Base-by-base conservation (phyloP, 2,888 invertebrate genomes). In the Drosophila anomelani region DNA sequence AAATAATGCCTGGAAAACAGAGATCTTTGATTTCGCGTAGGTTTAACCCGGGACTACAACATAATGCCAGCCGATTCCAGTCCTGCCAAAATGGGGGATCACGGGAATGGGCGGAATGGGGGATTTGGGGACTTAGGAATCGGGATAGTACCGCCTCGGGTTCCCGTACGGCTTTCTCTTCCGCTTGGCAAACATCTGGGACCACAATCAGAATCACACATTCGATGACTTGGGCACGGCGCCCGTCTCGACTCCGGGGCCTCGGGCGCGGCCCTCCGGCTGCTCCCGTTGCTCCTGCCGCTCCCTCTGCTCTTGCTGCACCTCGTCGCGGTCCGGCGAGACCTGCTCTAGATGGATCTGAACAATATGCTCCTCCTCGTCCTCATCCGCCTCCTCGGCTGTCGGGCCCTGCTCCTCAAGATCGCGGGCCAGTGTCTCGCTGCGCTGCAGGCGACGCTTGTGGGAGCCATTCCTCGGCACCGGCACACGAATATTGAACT, bases 361-460 rank as follows among this genome's bases (percentile, higher is more conserved):
- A 10, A 88, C 81, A 12, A 81, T 51, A 15, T 85, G 77, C 17
- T 71, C 71, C 17, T 79, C 64, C 4, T 86, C 90, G 4, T 23
- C 62, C 39, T 71, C 76, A 6, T 90, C 90, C 39, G 80, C 54
- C 43, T 90, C 91, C 6, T 83, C 76, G 13, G 88, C 91, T 32
- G 17, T 15, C 29, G 43, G 29, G 17, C 49, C 32, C 49, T 73
- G 75, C 55, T 89, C 89, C 5, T 89, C 91, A 3, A 85, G 47
- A 47, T 91, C 92, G 3, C 86, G 77, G 39, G 90, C 91, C 39
- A 91, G 43, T 0, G 92, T 91, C 71, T 91, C 92, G 68, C 92
- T 91, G 58, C 91, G 91, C 57, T 88, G 75, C 59, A 92, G 66
- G 7, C 88, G 90, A 0, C 91, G 79, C 61, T 89, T 90, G 0